Evolutionary conservation across 2,113 vertebrate species (phyloP), one percentile per base, ranked within the genome.

Genomic region (Strigops habroptila): DNA sequence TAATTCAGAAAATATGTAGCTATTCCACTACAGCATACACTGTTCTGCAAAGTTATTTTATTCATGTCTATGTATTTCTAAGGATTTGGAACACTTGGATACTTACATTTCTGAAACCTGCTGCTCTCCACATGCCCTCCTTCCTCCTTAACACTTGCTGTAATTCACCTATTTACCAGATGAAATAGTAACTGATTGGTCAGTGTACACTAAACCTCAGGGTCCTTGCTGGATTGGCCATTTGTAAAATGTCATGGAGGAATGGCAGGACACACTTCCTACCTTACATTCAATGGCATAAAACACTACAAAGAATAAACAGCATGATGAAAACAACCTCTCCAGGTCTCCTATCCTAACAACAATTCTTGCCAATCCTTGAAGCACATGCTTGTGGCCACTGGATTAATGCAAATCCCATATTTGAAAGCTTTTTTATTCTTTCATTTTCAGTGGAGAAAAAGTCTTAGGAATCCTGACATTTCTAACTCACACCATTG

Each of bases 1-100:
- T 83, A 85, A 90, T 90, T 85, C 79, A 90, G 82, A 74, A 94
- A 97, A 93, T 43, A 90, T 1, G 28, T 64, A 82, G 41, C 63
- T 91, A 69, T 80, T 91, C 60, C 60, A 59, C 51, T 86, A 77
- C 55, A 67, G n/a, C 24, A 30, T 70, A 37, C 63, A 17, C 75
- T 74, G 71, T 53, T 87, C 68, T 77, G 59, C 31, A 67, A 85
- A 92, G 53, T 51, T 82, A 80, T 93, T 96, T 70, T 91, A 62
- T 90, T 90, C 60, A 35, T 28, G 18, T 48, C 82, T 86, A 1
- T 18, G 30, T 41, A 81, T n/a, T 73, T 70, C 75, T 67, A 85
- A 67, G 46, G 48, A 44, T 89, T 49, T 86, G 33, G 51, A 85
- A 76, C 35, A 65, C 22, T 48, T 65, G 28, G 51, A 88, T 70